Evolutionary conservation across 1,140 invertebrate genomes (phyloP).

Genomic region (Drosophila neocordata): DNA sequence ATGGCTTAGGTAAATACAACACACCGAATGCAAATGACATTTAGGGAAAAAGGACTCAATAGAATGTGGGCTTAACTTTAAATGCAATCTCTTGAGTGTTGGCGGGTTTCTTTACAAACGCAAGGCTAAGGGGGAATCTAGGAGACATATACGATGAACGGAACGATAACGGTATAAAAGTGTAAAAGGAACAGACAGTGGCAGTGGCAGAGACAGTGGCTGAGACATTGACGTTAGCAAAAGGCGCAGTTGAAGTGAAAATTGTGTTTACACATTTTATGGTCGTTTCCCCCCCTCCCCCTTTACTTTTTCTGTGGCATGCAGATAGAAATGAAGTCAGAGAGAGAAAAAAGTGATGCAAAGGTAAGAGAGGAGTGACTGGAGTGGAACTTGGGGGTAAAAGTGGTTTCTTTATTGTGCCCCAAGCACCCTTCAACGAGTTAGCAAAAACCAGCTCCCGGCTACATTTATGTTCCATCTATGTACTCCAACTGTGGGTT

Average conservation of each 20-base stretch:
- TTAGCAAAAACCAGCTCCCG: constrained; percentile 16
- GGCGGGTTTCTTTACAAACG: constrained; percentile 15
- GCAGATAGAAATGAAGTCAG: background rate
- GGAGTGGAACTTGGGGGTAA: background rate
- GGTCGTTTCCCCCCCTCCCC: constrained; percentile 12
- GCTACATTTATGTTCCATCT: constrained; percentile 1
- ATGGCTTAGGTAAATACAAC: background rate
- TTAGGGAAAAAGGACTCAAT: constrained; percentile 27
- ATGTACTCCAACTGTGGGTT: background rate
- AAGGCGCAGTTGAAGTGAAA: constrained; percentile 58
- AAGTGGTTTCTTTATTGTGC: constrained; percentile 38
- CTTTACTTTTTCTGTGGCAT: background rate
- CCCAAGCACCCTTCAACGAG: constrained; percentile 40
- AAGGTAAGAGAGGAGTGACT: background rate
- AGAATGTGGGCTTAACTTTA: constrained; percentile 25
- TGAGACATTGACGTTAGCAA: constrained; percentile 22
- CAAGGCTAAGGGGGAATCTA: background rate
- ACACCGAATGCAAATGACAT: constrained; percentile 47
- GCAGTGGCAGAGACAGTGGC: background rate
- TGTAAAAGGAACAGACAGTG: background rate
- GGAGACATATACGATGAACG: background rate
- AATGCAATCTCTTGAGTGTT: constrained; percentile 48
- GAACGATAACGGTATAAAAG: background rate
- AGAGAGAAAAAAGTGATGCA: background rate
- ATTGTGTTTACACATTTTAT: constrained; percentile 67